Conservation (phyloP, 2,113 vertebrate genomes). For the Cacatua alba region DNA sequence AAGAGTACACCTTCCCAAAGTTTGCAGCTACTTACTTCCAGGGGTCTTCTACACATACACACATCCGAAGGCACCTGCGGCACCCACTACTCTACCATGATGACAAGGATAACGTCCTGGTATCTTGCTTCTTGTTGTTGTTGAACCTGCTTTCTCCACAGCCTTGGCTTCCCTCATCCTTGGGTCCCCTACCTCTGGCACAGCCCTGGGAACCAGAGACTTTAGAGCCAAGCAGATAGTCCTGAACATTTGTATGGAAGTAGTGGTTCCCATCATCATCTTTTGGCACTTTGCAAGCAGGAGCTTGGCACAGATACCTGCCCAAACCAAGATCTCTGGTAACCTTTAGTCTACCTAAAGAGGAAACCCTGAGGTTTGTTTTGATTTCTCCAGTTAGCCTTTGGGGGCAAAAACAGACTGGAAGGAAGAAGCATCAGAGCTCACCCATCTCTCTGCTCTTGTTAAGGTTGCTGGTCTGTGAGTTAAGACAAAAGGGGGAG, state of each 20-base stretch:
- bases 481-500: neutral
- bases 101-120: constrained; percentile 83
- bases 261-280: neutral
- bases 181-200: neutral
- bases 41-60: constrained; percentile 81
- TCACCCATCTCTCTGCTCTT: neutral
- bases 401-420: neutral
- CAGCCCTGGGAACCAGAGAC: neutral
- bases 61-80: constrained; percentile 81
- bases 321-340: neutral
- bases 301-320: neutral
- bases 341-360: neutral
- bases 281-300: neutral
- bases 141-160: neutral
- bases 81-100: constrained; percentile 92
- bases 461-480: neutral
- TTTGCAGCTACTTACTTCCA: constrained; percentile 96
- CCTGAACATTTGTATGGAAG: neutral
- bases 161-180: neutral
- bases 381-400: neutral
- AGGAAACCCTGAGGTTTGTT: neutral
- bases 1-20: constrained; percentile 90
- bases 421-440: neutral
- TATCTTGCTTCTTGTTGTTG: constrained; percentile 54
- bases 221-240: neutral